Percentiles rank a stretch among this genome's conserved stretches.
These are phyloP conservation scores for Drosophila basisetae DNA, from an alignment of 2,888 invertebrate species.

Conservation along the genomic window DNA sequence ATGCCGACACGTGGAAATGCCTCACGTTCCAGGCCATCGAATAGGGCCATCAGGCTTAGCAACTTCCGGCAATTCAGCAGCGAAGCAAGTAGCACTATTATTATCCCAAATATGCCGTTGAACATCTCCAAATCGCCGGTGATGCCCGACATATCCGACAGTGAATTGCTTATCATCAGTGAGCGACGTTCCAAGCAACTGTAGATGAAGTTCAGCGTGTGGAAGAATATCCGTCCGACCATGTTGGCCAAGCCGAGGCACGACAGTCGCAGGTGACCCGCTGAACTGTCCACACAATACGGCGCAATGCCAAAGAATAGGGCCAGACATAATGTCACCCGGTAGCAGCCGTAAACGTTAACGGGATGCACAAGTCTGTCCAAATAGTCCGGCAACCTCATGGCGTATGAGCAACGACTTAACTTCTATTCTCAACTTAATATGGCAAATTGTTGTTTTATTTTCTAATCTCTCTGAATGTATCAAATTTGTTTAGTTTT, in stretches of 20 bases:
- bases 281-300: slow-evolving; percentile 45
- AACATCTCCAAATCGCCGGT: slow-evolving; percentile 75
- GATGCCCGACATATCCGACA: slow-evolving; percentile 66
- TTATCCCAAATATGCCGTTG: slow-evolving; percentile 72
- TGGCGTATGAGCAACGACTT: slow-evolving; percentile 44
- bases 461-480: slow-evolving; percentile 1
- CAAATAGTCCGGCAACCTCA: slow-evolving; percentile 53
- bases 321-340: slow-evolving; percentile 60
- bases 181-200: slow-evolving; percentile 47
- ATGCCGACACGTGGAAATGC: slow-evolving; percentile 69
- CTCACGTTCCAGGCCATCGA: slow-evolving; percentile 63
- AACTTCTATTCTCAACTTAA: neutral
- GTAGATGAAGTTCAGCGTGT: slow-evolving; percentile 49
- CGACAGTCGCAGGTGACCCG: slow-evolving; percentile 33
- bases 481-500: neutral
- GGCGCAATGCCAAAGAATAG: slow-evolving; percentile 74
- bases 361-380: slow-evolving; percentile 52
- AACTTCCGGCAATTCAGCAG: slow-evolving; percentile 52
- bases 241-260: slow-evolving; percentile 60
- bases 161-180: slow-evolving; percentile 71
- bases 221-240: slow-evolving; percentile 56
- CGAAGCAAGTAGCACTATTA: slow-evolving; percentile 56
- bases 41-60: slow-evolving; percentile 42
- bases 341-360: slow-evolving; percentile 77
- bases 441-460: neutral